phyloP scores from a whole-genome alignment of 2,888 invertebrate species.

The Spilosoma lubricipeda region DNA sequence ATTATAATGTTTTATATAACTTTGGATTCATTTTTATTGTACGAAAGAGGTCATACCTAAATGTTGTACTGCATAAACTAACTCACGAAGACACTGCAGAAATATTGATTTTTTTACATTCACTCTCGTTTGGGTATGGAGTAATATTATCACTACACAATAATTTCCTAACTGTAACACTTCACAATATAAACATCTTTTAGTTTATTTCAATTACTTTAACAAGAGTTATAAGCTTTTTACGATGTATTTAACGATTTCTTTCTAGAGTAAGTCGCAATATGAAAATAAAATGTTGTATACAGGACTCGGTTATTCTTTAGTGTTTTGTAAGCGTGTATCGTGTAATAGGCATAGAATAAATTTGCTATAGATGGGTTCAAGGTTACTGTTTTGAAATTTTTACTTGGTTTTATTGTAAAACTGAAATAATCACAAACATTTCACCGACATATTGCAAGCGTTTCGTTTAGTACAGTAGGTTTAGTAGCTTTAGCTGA shows the following conservation, averaged over 20 bases:
- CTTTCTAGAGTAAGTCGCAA: constrained; percentile 27
- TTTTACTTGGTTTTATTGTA: constrained; percentile 29
- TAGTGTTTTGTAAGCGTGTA: not conserved
- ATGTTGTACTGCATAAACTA: constrained; percentile 56
- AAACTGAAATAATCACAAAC: constrained; percentile 73
- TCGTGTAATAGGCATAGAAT: not conserved
- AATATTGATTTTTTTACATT: constrained; percentile 69
- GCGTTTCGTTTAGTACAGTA: constrained; percentile 52
- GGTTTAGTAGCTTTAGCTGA: constrained; percentile 16
- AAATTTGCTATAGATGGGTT: not conserved
- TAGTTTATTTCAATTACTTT: constrained; percentile 11
- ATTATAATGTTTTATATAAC: constrained; percentile 22
- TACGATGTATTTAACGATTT: constrained; percentile 23
- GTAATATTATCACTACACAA: constrained; percentile 33
- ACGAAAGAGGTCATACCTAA: constrained; percentile 28
- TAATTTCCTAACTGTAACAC: constrained; percentile 15
- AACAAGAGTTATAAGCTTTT: constrained; percentile 11
- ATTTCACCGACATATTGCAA: constrained; percentile 65
- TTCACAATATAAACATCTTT: constrained; percentile 17
- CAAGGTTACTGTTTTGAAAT: constrained; percentile 11
- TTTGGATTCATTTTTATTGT: constrained; percentile 29
- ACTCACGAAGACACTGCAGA: constrained; percentile 67
- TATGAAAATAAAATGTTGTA: constrained; percentile 36
- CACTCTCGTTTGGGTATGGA: constrained; percentile 33
- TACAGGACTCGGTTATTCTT: constrained; percentile 25